phyloP scores from a whole-genome alignment of 2,113 vertebrate species.

The human (Homo sapiens) region GRCh38 chr14:28303001-28303500 shows the following conservation, averaged over 20 bases:
- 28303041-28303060: neutral
- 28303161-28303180: too few relatives aligned
- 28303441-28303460: neutral
- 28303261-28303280: neutral
- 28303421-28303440: neutral
- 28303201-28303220: neutral
- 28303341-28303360: neutral
- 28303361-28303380: neutral
- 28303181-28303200: too few relatives aligned
- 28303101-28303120: neutral
- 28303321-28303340: neutral
- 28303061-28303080: neutral
- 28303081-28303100: neutral
- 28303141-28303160: neutral
- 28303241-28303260: neutral
- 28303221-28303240: neutral
- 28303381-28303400: neutral
- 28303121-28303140: constrained; percentile 30
- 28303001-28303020: too few relatives aligned
- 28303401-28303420: neutral
- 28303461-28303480: neutral
- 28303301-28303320: neutral
- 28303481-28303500: neutral
- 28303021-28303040: neutral
- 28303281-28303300: neutral